Percentiles rank a stretch among this genome's conserved stretches.
Conservation (phyloP, 2,113 vertebrate species). For the Hyaena hyaena region DNA sequence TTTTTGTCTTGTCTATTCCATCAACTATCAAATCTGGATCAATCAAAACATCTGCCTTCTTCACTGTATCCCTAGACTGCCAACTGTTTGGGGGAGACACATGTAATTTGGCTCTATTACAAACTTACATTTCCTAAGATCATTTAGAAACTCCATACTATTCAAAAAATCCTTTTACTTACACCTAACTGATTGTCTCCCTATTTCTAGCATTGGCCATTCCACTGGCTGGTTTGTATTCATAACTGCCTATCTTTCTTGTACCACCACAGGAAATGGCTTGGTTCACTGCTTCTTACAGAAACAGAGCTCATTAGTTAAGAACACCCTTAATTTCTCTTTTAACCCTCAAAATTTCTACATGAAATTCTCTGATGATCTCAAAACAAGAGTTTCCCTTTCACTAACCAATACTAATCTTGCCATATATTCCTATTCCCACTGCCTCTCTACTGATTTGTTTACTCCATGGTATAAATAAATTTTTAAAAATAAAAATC, state of each 20-base stretch:
- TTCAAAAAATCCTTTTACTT: not conserved
- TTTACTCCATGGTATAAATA: not conserved
- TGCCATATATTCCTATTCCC: not conserved
- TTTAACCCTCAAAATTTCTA: not conserved
- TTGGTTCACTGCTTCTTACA: not conserved
- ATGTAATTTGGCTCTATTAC: not conserved
- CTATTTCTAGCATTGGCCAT: not conserved
- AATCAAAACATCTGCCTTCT: constrained; percentile 6
- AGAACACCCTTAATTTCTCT: not conserved
- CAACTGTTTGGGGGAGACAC: not conserved
- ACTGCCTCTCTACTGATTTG: not conserved
- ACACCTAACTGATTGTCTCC: not conserved
- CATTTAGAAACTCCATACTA: not conserved
- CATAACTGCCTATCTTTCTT: not conserved
- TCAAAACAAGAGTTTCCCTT: not conserved
- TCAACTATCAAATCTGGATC: not conserved
- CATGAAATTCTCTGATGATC: not conserved
- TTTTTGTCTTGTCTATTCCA: not conserved
- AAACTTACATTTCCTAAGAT: not conserved
- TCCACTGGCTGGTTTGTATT: not conserved
- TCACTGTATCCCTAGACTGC: not conserved
- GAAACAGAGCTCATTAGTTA: not conserved
- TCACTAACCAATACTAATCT: not conserved
- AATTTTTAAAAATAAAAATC: not conserved
- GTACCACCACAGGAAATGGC: not conserved